Conservation (phyloP, 1,140 invertebrate species). For the Aphidius gifuensis region DNA sequence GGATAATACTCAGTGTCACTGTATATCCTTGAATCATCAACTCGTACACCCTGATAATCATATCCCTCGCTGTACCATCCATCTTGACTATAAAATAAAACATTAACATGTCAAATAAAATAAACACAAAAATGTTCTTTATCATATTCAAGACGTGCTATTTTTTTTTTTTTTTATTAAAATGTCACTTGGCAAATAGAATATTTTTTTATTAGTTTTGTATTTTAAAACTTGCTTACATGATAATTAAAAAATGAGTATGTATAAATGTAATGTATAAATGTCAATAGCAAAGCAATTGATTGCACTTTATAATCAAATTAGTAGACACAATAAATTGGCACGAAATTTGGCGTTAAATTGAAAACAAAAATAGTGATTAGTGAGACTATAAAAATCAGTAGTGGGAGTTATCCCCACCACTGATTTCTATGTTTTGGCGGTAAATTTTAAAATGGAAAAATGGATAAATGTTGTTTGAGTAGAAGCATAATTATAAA, state of each 20-base stretch:
- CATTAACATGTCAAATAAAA: neutral
- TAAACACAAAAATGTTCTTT: no score
- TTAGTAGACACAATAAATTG: no score
- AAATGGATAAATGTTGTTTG: slow-evolving; percentile 5
- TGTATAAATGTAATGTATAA: no score
- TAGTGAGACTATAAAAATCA: no score
- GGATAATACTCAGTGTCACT: slow-evolving; percentile 55
- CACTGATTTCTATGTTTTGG: neutral
- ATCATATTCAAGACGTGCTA: no score
- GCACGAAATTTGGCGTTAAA: no score
- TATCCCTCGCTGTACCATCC: slow-evolving; percentile 54
- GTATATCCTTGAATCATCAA: slow-evolving; percentile 50
- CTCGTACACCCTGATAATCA: slow-evolving; percentile 49
- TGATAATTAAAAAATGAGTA: no score
- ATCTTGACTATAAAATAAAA: slow-evolving; percentile 50
- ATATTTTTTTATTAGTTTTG: neutral
- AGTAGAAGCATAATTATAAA: no score
- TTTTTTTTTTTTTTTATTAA: neutral
- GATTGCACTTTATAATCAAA: no score
- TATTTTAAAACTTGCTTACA: neutral
- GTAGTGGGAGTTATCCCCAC: no score
- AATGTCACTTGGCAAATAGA: neutral
- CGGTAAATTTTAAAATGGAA: slow-evolving; percentile 6
- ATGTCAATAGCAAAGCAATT: no score
- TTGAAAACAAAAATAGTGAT: no score